A percentile compares a stretch with the other conserved stretches of the same genome.
phyloP scores from a whole-genome alignment of 2,113 vertebrate species.

The Nestor notabilis region DNA sequence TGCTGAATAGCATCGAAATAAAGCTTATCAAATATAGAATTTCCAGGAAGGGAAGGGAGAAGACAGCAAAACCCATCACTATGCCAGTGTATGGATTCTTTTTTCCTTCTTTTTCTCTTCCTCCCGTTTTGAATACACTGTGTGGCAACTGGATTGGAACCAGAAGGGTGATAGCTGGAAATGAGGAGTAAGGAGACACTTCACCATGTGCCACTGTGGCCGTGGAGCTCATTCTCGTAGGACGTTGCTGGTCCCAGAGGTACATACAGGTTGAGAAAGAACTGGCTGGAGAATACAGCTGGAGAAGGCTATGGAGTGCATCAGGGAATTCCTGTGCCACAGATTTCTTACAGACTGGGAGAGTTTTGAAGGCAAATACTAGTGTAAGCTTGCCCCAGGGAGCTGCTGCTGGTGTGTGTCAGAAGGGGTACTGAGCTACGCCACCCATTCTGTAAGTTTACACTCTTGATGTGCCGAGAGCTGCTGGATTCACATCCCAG shows the following conservation, averaged over 20 bases:
- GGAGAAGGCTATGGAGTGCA: background rate
- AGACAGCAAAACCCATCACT: background rate
- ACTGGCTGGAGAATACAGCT: background rate
- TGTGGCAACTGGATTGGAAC: background rate
- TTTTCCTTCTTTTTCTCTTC: background rate
- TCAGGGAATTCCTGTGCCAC: background rate
- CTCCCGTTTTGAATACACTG: background rate
- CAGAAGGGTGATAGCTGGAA: background rate
- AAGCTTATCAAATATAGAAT: background rate
- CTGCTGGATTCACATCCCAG: background rate
- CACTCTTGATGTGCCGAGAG: background rate
- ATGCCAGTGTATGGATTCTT: background rate
- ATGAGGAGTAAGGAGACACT: background rate
- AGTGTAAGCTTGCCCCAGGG: background rate
- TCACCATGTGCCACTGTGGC: background rate
- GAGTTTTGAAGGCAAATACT: background rate
- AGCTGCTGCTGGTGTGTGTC: background rate
- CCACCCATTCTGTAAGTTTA: background rate
- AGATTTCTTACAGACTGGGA: background rate
- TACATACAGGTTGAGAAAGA: background rate
- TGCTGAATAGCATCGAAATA: background rate
- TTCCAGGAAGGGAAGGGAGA: background rate
- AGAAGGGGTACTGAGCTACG: rapidly evolving
- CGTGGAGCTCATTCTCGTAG: background rate
- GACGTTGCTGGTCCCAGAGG: background rate